A percentile compares a stretch with the other conserved stretches of the same genome.
phyloP scores from a whole-genome alignment of 2,888 invertebrate genomes.

The Gastracanthus pulcherrimus region DNA sequence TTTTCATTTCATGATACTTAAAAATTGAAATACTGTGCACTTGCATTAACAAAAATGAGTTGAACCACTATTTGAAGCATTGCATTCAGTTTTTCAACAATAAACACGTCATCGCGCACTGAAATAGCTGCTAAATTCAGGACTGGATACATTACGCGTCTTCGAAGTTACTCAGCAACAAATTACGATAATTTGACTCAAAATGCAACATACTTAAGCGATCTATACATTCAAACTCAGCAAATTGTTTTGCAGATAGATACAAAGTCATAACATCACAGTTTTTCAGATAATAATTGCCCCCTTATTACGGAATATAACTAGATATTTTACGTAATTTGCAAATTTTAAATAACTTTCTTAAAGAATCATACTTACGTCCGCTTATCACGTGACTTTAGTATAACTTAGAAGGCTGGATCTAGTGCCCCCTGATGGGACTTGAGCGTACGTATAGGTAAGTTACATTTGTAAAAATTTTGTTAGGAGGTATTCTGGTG shows the following conservation, averaged over 20 bases:
- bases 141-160: conserved; percentile 32
- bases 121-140: conserved; percentile 41
- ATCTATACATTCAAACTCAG: conserved; percentile 49
- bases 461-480: too few species aligned
- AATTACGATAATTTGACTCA: conserved; percentile 40
- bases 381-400: too few species aligned
- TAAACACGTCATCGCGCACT: conserved; percentile 28
- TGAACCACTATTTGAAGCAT: conserved; percentile 2
- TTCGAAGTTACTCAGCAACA: conserved; percentile 39
- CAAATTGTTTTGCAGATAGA: conserved; percentile 49
- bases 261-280: conserved; percentile 26
- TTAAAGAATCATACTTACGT: too few species aligned
- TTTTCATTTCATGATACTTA: too few species aligned
- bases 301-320: conserved; percentile 34
- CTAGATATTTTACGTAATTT: too few species aligned
- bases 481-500: too few species aligned
- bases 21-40: too few species aligned
- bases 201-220: conserved; percentile 45
- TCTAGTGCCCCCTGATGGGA: too few species aligned
- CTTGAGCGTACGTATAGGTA: too few species aligned
- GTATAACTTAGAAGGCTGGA: too few species aligned
- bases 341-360: too few species aligned
- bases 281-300: conserved; percentile 42
- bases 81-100: conserved; percentile 3
- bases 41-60: too few species aligned